Base-by-base conservation (phyloP, 2,797 vertebrate genomes). In the Oreonectes daqikongensis region DNA sequence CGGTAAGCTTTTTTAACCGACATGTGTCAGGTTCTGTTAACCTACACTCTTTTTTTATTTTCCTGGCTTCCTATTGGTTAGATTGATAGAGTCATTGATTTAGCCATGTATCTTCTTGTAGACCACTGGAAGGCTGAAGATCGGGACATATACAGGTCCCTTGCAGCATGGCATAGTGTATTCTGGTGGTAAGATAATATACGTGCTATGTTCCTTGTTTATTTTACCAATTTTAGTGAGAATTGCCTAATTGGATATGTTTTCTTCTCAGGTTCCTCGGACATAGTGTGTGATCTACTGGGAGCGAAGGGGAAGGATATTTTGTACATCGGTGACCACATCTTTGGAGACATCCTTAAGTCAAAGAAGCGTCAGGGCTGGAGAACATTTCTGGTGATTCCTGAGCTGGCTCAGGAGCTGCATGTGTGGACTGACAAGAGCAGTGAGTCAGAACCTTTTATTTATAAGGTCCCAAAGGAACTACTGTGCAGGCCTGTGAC, bases 361-460 rank as follows among this genome's bases (percentile, higher is more conserved):
- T 98, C 96, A 72, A 98, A 98, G 91, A 98, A 98, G 86, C 94
- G 96, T 1, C 96, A 98, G 86, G 96, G 96, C 57, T 98, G 96
- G 96, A 92, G 96, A 86, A 98, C 96, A 3, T 98, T 98, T 84
- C 89, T 98, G 81, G 96, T 97, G 84, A 97, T 98, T 80, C 96
- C 96, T 0, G 96, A 98, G 84, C 90, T 98, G 81, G 96, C 96
- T 0, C 96, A 98, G 87, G 96, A 98, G 88, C 89, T 98, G 65
- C 96, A 97, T 0, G 96, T 98, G 79, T 98, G 96, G 96, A 98
- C 96, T 2, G 96, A 97, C 87, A 97, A 97, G 90, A 98, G 96
- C 79, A 90, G 96, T 96, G 89, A 95, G 95, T 72, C 35, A n/a
- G 0, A 63, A 38, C 4, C 20, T 42, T 10, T 28, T 26, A 6